phyloP scores from a whole-genome alignment of 1,140 invertebrate species.

The Drosophila triauraria region DNA sequence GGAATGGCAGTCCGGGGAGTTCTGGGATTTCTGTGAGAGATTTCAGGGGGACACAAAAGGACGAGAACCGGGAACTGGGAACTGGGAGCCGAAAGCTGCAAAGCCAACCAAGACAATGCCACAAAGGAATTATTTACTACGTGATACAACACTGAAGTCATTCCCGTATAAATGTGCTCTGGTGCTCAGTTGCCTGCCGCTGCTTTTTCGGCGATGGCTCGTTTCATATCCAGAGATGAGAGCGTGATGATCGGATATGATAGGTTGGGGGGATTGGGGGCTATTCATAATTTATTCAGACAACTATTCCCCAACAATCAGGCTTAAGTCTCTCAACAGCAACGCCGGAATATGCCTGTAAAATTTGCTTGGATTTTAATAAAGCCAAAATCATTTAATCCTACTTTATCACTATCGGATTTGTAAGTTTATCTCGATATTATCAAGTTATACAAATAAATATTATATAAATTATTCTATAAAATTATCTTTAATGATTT shows the following conservation, averaged over 20 bases:
- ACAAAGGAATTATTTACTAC: slow-evolving; percentile 84
- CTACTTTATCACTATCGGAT: too few relatives aligned
- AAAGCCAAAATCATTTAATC: slow-evolving; percentile 1
- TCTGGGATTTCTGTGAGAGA: slow-evolving; percentile 34
- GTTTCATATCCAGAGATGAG: slow-evolving; percentile 34
- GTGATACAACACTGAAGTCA: slow-evolving; percentile 81
- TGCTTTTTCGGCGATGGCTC: slow-evolving; percentile 16
- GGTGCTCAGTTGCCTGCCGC: slow-evolving; percentile 51
- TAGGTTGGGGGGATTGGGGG: not conserved
- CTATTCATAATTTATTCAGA: slow-evolving; percentile 21
- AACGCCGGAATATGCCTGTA: not conserved
- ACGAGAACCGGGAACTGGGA: slow-evolving; percentile 32
- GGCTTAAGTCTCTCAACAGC: not conserved
- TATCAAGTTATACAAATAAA: too few relatives aligned
- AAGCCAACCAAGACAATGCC: slow-evolving; percentile 80
- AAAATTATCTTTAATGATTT: not conserved
- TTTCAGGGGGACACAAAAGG: slow-evolving; percentile 14
- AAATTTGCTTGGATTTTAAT: not conserved
- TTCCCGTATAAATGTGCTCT: slow-evolving; percentile 78
- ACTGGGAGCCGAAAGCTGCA: slow-evolving; percentile 62
- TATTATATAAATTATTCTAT: too few relatives aligned
- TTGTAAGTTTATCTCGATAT: too few relatives aligned
- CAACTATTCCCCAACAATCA: slow-evolving; percentile 10
- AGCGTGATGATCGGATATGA: slow-evolving; percentile 35
- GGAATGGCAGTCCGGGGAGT: slow-evolving; percentile 39